Base-by-base conservation (phyloP, 2,113 vertebrate species). In the Balaeniceps rex region DNA sequence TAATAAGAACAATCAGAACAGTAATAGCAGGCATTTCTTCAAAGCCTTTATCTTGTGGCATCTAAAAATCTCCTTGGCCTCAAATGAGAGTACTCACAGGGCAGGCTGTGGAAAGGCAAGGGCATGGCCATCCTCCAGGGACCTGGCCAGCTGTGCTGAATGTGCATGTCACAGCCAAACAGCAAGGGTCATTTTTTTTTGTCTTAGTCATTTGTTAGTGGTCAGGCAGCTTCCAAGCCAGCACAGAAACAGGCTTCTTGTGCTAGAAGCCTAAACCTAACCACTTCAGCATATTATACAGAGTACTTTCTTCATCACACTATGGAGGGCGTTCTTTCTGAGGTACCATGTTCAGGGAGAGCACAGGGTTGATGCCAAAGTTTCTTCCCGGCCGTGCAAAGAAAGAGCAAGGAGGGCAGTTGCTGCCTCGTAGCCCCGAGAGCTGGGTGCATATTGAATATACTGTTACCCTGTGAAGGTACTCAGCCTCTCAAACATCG, bases 1-100 rank as follows among this genome's bases (percentile, higher is more conserved):
- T 8, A 82, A 89, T 49, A 83, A 69, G 51, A 92, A 52, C 47
- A 49, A 75, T 58, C 46, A 86, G 78, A 82, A 34, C 42, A 42
- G 29, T 34, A 83, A 42, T 42, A 83, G 58, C 75, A 94, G 88
- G 25, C 6, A 26, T 92, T 92, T 92, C 64, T 93, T 77, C 70
- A 80, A 90, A 90, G 55, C 57, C 38, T 57, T 74, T 69, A 36
- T 64, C 60, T 34, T 40, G 18, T 49, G 51, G 31, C 61, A 76
- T 54, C 46, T 81, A 38, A 51, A 90, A 77, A 69, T 57, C 90
- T 44, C 77, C 2, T 15, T 34, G 54, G 28, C 36, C 70, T 82
- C 31, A 8, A 65, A 19, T 1, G 12, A 49, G 25, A 58, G 25
- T 3, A 0, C 49, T 75, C 44, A 4, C 13, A 42, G 40, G 65